Evolutionary conservation across 1,140 invertebrate genomes (phyloP).

Genomic region (Habropoda laboriosa): DNA sequence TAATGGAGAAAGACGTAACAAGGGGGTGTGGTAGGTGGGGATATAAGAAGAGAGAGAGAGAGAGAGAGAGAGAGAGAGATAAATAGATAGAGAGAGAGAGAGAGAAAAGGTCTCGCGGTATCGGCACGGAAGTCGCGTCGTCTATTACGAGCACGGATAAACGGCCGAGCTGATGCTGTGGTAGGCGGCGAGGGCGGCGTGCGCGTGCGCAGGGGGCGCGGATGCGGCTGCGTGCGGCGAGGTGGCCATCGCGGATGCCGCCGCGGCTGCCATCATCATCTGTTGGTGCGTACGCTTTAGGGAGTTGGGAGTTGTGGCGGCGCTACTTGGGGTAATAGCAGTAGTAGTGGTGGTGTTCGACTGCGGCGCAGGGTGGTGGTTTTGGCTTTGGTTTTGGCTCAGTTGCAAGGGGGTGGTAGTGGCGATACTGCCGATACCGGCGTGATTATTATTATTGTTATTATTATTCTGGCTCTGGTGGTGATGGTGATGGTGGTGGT

Average conservation of each 20-base stretch:
- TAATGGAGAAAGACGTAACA: too few species aligned
- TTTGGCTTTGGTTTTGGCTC: slow-evolving; percentile 82
- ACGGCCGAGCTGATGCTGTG: slow-evolving; percentile 80
- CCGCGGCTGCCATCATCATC: slow-evolving; percentile 82
- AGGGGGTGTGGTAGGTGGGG: too few species aligned
- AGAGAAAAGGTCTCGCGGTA: slow-evolving; percentile 61
- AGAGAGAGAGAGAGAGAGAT: slow-evolving; percentile 7
- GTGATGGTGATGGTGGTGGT: slow-evolving; percentile 83
- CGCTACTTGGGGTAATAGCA: slow-evolving; percentile 81
- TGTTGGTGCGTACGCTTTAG: slow-evolving; percentile 82
- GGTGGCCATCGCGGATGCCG: slow-evolving; percentile 81
- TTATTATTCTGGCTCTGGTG: slow-evolving; percentile 76
- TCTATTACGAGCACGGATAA: slow-evolving; percentile 82
- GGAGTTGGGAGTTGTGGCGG: slow-evolving; percentile 83
- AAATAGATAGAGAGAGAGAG: neutral
- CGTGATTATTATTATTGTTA: slow-evolving; percentile 74
- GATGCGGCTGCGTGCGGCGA: slow-evolving; percentile 80
- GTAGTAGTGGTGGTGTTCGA: slow-evolving; percentile 75
- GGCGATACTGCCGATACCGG: slow-evolving; percentile 83
- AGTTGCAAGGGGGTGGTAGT: slow-evolving; percentile 85
- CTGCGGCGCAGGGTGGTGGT: slow-evolving; percentile 81
- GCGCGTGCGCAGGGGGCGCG: slow-evolving; percentile 79
- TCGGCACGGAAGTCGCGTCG: slow-evolving; percentile 66
- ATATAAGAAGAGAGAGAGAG: neutral
- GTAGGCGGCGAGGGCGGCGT: slow-evolving; percentile 82